phyloP scores from a whole-genome alignment of 1,140 invertebrate species.

The Forficula auricularia region DNA sequence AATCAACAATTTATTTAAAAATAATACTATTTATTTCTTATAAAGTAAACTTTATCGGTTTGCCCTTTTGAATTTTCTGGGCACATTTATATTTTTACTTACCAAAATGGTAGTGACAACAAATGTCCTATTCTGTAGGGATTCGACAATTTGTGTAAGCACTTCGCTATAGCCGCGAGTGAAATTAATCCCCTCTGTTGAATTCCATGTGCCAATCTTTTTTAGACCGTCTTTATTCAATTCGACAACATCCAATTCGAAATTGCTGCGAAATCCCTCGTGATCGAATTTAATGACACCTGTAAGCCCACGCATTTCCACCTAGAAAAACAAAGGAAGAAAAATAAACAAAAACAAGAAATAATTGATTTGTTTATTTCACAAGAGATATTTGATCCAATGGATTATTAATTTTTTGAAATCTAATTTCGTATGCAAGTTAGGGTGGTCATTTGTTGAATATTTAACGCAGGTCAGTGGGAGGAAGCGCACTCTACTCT shows the following conservation, averaged over 20 bases:
- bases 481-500: no score
- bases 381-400: background rate
- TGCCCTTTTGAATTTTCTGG: no score
- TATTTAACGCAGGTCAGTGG: no score
- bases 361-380: background rate
- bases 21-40: no score
- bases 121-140: conserved; percentile 80
- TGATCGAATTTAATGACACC: conserved; percentile 89
- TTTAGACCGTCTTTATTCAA: conserved; percentile 59
- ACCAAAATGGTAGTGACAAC: conserved; percentile 83
- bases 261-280: conserved; percentile 79
- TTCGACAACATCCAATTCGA: conserved; percentile 77
- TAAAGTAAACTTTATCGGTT: no score
- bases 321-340: conserved; percentile 32
- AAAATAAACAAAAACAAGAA: no score
- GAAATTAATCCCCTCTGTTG: conserved; percentile 73
- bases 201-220: conserved; percentile 79
- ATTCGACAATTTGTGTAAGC: conserved; percentile 67
- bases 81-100: no score
- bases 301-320: conserved; percentile 78
- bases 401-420: no score
- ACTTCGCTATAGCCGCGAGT: conserved; percentile 69
- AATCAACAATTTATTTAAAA: no score
- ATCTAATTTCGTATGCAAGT: background rate
- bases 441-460: no score